These are phyloP conservation scores for Gavialis gangeticus DNA, from an alignment of 2,113 vertebrate genomes.

Conservation along the genomic window DNA sequence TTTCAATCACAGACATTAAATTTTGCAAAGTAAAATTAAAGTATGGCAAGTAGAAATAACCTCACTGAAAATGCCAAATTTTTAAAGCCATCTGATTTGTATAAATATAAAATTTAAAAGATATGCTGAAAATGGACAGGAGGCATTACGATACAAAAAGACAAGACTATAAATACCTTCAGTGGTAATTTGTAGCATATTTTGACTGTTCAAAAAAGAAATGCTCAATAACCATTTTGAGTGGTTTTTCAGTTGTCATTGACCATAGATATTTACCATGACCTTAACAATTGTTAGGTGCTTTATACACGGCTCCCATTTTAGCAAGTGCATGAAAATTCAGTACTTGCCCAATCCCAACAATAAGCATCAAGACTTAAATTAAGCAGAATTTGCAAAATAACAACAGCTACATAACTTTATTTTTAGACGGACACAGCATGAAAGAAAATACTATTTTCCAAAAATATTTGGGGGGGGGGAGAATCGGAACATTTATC, in stretches of 20 bases:
- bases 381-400: not conserved
- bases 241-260: not conserved
- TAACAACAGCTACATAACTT: not conserved
- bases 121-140: not conserved
- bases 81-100: not conserved
- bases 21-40: not conserved
- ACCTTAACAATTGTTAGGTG: not conserved
- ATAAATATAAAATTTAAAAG: not conserved
- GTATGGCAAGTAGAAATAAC: not conserved
- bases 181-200: not conserved
- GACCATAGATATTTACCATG: not conserved
- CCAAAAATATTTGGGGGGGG: not conserved
- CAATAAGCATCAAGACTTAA: slow-evolving; percentile 10
- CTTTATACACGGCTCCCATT: not conserved
- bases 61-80: not conserved
- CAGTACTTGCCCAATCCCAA: not conserved
- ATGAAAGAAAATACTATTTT: not conserved
- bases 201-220: not conserved
- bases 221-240: not conserved
- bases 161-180: not conserved
- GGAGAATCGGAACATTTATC: not conserved
- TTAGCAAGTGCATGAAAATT: slow-evolving; percentile 8
- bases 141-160: not conserved
- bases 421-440: not conserved
- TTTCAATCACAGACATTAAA: not conserved